Conservation (phyloP, 2,113 vertebrate species). For the Turnix velox region DNA sequence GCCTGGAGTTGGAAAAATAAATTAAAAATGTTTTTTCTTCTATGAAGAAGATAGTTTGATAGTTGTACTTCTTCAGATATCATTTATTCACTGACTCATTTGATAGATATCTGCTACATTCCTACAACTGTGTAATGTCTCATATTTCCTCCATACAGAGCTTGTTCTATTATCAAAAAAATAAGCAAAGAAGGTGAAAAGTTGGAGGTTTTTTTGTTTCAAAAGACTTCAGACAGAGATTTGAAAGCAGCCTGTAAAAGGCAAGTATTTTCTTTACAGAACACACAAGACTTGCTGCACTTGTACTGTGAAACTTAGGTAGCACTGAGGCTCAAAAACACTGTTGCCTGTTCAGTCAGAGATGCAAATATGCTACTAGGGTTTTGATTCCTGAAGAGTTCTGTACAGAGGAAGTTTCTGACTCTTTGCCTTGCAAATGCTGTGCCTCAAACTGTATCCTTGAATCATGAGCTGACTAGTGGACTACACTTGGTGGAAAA, state of each 20-base stretch:
- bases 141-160: background rate
- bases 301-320: background rate
- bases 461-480: background rate
- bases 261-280: background rate
- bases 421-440: slow-evolving; percentile 5
- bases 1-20: background rate
- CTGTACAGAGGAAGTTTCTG: background rate
- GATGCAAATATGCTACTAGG: background rate
- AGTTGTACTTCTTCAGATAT: background rate
- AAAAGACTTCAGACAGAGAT: background rate
- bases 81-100: background rate
- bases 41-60: background rate
- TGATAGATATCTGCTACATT: background rate
- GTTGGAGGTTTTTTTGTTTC: background rate
- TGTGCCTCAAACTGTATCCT: background rate
- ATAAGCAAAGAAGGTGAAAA: background rate
- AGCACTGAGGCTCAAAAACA: background rate
- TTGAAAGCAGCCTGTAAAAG: background rate
- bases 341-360: background rate
- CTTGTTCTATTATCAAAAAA: background rate
- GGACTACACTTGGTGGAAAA: background rate
- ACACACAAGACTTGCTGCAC: background rate
- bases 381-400: background rate
- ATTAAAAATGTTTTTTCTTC: background rate
- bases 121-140: rapidly evolving